Percentiles rank a stretch among this genome's conserved stretches.
Conservation (phyloP, 2,888 invertebrate species). For the Abscondita cerata region DNA sequence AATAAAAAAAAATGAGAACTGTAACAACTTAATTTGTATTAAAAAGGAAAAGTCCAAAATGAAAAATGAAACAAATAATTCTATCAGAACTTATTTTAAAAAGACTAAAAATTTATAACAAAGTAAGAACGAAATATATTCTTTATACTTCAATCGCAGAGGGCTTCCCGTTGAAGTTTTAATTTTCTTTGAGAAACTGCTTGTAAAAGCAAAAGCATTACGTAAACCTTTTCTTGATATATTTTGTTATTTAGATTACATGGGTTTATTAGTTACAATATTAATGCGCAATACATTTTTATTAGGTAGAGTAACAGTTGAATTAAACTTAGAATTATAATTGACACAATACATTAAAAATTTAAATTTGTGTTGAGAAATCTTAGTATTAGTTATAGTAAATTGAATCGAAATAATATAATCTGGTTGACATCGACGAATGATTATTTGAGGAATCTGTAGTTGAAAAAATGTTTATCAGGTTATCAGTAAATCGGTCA, state of each 20-base stretch:
- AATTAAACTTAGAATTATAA: too few species aligned
- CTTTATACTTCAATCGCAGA: too few species aligned
- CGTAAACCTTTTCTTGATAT: too few species aligned
- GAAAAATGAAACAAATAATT: conserved; percentile 32
- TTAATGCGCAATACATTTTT: too few species aligned
- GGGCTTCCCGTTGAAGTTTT: conserved; percentile 35
- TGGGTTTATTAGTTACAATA: too few species aligned
- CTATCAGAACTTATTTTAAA: conserved; percentile 41
- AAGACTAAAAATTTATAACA: conserved; percentile 41
- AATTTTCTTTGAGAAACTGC: conserved; percentile 38
- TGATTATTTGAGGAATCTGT: conserved; percentile 2
- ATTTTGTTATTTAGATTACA: too few species aligned
- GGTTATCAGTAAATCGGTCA: conserved; percentile 8
- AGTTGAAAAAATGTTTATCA: conserved; percentile 14
- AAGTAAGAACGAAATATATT: too few species aligned
- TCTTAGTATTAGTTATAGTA: conserved; percentile 4
- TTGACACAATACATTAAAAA: too few species aligned
- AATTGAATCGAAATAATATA: background rate
- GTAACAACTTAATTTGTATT: conserved; percentile 14
- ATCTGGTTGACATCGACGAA: background rate
- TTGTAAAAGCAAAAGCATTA: conserved; percentile 36
- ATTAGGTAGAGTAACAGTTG: too few species aligned
- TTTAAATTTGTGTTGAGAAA: too few species aligned
- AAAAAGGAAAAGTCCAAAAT: conserved; percentile 12
- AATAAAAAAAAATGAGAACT: too few species aligned